Evolutionary conservation across 2,797 vertebrate species (phyloP), one percentile per base, ranked within the genome.

Genomic region (Sebastes oblongus): DNA sequence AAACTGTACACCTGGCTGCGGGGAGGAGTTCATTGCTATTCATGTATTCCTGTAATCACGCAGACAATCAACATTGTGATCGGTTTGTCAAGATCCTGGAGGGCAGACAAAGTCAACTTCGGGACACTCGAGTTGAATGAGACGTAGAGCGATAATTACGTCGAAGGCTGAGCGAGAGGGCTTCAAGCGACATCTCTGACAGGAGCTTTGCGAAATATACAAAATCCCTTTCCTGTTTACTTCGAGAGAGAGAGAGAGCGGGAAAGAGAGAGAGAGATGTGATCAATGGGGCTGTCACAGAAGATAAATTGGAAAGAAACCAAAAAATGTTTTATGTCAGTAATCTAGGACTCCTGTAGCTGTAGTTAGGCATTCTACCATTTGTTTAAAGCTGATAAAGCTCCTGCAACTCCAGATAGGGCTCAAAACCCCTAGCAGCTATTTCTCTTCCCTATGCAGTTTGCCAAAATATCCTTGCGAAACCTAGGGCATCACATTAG

Each of bases 301-400:
- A 83, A 92, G 92, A 94, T 93, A 91, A 90, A 91, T 91, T 88
- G 89, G 86, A 92, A 77, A 77, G 84, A 86, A 84, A 87, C 68
- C 82, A 84, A 89, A 82, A 89, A 86, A 89, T 82, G 82, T 88
- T 91, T 92, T 89, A 91, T 91, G 91, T 91, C 88, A 89, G 81
- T 93, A 87, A 94, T 93, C 86, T 93, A 78, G 75, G 84, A 82
- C 87, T 91, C 73, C 86, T 88, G 85, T 88, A 83, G 92, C 84
- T 86, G 87, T 91, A 86, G 86, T 93, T 92, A 90, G 91, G 88
- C 89, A 85, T 90, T 88, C 85, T 88, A 91, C 77, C 91, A 90
- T 95, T 94, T 94, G 93, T 93, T 93, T 87, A 88, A 88, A 79
- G 93, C 91, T 92, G 92, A 94, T 94, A 90, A 93, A 93, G 86